Evolutionary conservation across 2,113 vertebrate genomes (phyloP), one percentile per base, ranked within the genome.

Genomic region (Callipepla californica): DNA sequence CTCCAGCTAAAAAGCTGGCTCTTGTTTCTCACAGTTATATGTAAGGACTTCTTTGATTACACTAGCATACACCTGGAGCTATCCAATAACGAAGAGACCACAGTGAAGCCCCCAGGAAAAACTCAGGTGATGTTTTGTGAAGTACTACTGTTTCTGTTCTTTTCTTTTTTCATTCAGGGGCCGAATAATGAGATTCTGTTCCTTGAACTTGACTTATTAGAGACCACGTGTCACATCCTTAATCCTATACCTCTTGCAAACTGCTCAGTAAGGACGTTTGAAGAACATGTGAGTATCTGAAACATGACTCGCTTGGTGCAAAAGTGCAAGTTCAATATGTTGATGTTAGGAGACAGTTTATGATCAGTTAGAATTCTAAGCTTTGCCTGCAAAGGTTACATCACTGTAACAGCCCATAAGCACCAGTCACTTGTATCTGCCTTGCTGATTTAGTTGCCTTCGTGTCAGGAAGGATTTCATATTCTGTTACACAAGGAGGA

Each of bases 171-270:
- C 92, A 68, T 92, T 61, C 44, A 99, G 99, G 62, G 80, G 42
- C 92, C 90, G 13, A 75, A 59, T 36, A 97, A 96, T 57, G 62
- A 96, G 14, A 63, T 93, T 1, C 96, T 97, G 1, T 32, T 94
- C 4, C 18, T 99, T 34, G 98, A 99, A 82, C 18, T 99, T 45
- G 98, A 99, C 3, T 96, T 99, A 8, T 78, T 99, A 89, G 99
- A 99, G 96, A 99, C 99, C 13, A 80, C 9, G 3, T 99, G 99
- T 78, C 98, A 98, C 5, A 93, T 97, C 14, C 65, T 98, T 89
- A 98, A 98, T 89, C 98, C 98, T 26, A 98, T 95, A 0, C 98
- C 98, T 17, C 30, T 97, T 63, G 95, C 42, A 38, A 98, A 98
- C 80, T 99, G 99, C 85, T 93, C 98, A 11, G 98, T 99, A 88